phyloP scores from a whole-genome alignment of 2,113 vertebrate species.

The Mobula hypostoma region DNA sequence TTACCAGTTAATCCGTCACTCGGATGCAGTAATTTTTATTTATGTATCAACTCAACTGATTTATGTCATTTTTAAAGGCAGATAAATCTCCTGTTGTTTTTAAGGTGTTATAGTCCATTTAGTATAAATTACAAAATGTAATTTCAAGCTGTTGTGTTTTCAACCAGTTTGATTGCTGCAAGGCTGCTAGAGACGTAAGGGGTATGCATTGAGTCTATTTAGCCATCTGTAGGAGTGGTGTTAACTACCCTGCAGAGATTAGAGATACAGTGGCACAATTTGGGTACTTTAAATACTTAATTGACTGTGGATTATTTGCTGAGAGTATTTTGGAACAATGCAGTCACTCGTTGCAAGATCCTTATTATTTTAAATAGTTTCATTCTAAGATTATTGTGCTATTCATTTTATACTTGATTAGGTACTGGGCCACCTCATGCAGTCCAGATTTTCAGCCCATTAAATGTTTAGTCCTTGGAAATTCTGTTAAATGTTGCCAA shows the following conservation, averaged over 20 bases:
- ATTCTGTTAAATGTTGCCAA: not conserved
- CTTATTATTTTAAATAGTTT: not conserved
- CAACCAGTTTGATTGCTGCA: not conserved
- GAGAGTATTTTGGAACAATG: not conserved
- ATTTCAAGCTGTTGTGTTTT: not conserved
- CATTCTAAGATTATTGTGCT: not conserved
- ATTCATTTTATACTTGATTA: not conserved
- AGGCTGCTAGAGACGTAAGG: not conserved
- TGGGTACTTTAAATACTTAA: not conserved
- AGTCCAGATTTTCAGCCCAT: not conserved
- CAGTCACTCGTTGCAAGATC: not conserved
- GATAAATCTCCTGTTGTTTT: conserved; percentile 3
- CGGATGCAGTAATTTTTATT: not conserved
- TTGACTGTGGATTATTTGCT: not conserved
- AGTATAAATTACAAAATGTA: conserved; percentile 17
- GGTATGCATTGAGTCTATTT: not conserved
- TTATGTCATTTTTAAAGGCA: not conserved
- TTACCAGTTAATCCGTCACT: not conserved
- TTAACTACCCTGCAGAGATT: not conserved
- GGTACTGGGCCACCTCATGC: not conserved
- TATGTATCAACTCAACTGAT: not conserved
- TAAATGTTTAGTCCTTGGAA: conserved; percentile 12
- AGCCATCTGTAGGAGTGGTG: not conserved
- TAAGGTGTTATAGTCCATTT: not conserved
- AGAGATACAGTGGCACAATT: not conserved